Percentiles rank a stretch among this genome's conserved stretches.
These are phyloP conservation scores for Halcyon malimbica DNA, from an alignment of 2,113 vertebrate genomes.

Conservation along the genomic window DNA sequence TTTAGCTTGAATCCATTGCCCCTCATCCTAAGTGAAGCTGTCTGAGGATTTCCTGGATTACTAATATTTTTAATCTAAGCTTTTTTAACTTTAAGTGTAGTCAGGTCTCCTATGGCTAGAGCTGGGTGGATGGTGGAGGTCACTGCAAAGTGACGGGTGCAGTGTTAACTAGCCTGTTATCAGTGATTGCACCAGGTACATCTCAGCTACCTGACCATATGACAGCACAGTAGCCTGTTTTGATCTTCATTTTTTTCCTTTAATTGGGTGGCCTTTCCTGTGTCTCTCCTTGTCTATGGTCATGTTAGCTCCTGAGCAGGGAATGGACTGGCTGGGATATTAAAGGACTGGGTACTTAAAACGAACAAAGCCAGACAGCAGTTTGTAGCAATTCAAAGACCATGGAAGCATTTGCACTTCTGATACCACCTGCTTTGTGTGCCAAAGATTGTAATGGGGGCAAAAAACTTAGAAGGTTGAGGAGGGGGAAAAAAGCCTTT, in stretches of 20 bases:
- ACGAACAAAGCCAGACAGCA: constrained; percentile 28
- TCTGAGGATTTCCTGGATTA: background rate
- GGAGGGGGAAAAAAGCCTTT: background rate
- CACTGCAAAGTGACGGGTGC: background rate
- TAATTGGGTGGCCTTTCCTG: constrained; percentile 43
- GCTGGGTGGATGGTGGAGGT: background rate
- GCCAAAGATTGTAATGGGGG: background rate
- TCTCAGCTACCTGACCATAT: constrained; percentile 6
- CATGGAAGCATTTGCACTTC: background rate
- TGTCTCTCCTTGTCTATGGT: background rate
- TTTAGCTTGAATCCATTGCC: too few species aligned
- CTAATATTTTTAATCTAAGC: constrained; percentile 18
- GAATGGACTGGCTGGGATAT: constrained; percentile 23
- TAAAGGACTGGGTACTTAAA: constrained; percentile 41
- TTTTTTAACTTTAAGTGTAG: constrained; percentile 4
- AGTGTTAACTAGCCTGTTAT: constrained; percentile 3
- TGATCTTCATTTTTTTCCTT: constrained; percentile 38
- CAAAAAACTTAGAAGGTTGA: background rate
- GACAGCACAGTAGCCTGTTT: constrained; percentile 12
- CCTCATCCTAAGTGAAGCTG: background rate
- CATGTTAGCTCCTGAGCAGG: constrained; percentile 38
- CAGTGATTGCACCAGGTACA: constrained; percentile 16
- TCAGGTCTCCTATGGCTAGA: background rate
- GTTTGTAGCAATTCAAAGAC: constrained; percentile 43
- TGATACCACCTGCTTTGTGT: background rate